Evolutionary conservation across 2,888 invertebrate genomes (phyloP).

Genomic region (Noctuana brunneofusca): DNA sequence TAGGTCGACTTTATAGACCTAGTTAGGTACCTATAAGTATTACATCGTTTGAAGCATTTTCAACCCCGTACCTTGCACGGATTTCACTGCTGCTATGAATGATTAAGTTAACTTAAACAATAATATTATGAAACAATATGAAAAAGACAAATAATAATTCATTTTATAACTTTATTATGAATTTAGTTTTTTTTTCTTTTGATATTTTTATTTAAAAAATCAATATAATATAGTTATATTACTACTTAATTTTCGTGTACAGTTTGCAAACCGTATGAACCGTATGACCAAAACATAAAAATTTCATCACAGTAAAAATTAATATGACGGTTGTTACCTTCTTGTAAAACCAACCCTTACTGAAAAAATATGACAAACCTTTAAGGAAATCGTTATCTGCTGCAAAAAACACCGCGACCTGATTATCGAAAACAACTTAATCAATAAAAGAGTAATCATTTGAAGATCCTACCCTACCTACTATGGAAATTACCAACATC

Average conservation of each 20-base stretch:
- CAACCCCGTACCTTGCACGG: constrained; percentile 65
- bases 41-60: constrained; percentile 21
- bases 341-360: no score
- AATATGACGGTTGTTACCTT: no score
- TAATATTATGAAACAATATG: no score
- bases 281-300: no score
- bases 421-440: constrained; percentile 13
- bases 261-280: no score
- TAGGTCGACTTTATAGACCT: not conserved
- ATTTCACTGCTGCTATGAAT: constrained; percentile 45
- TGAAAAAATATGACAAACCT: not conserved
- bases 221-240: no score
- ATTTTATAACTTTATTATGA: no score
- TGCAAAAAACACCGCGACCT: constrained; percentile 6
- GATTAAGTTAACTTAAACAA: constrained; percentile 10
- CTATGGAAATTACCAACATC: constrained; percentile 42
- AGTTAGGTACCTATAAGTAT: not conserved
- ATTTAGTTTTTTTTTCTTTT: no score
- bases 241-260: no score
- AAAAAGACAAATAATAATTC: no score
- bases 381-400: not conserved
- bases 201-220: no score
- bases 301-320: no score
- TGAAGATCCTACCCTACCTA: constrained; percentile 37
- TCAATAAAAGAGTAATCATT: constrained; percentile 29